Conservation (phyloP, 2,888 invertebrate species). For the Caradrina clavipalpis region DNA sequence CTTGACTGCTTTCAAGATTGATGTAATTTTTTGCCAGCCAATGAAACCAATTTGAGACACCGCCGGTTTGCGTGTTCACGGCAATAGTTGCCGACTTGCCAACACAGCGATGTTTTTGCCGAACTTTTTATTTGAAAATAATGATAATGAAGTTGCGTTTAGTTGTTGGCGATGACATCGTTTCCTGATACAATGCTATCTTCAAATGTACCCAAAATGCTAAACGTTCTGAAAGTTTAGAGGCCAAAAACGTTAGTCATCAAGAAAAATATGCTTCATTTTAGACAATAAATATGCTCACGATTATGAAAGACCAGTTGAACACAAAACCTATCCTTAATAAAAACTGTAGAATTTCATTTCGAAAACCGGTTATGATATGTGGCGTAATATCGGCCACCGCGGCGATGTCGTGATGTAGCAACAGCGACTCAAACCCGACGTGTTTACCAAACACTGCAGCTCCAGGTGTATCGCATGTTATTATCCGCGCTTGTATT, state of each 20-base stretch:
- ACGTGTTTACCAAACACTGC: constrained; percentile 36
- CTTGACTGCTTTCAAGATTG: constrained; percentile 58
- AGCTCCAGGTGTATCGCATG: constrained; percentile 51
- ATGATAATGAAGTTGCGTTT: constrained; percentile 24
- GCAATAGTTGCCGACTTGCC: constrained; percentile 31
- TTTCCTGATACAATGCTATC: background rate
- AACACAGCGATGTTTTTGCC: constrained; percentile 31
- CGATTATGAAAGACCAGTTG: constrained; percentile 22
- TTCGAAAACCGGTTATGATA: constrained; percentile 52
- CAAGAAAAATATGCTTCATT: background rate
- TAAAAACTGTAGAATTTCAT: constrained; percentile 48
- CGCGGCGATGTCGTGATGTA: constrained; percentile 45
- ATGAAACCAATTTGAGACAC: constrained; percentile 65
- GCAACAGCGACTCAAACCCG: constrained; percentile 40
- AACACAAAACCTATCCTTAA: constrained; percentile 34
- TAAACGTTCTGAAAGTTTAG: background rate
- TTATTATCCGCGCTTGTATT: constrained; percentile 49
- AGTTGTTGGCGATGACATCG: constrained; percentile 23
- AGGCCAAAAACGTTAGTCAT: no score
- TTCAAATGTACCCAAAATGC: background rate
- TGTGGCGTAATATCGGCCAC: constrained; percentile 51
- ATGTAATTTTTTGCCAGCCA: constrained; percentile 64
- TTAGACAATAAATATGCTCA: constrained; percentile 6
- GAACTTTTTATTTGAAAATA: constrained; percentile 42
- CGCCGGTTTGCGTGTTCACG: constrained; percentile 51